These are phyloP conservation scores for Chamaetylas fuelleborni DNA, from an alignment of 2,113 vertebrate species.

Conservation along the genomic window DNA sequence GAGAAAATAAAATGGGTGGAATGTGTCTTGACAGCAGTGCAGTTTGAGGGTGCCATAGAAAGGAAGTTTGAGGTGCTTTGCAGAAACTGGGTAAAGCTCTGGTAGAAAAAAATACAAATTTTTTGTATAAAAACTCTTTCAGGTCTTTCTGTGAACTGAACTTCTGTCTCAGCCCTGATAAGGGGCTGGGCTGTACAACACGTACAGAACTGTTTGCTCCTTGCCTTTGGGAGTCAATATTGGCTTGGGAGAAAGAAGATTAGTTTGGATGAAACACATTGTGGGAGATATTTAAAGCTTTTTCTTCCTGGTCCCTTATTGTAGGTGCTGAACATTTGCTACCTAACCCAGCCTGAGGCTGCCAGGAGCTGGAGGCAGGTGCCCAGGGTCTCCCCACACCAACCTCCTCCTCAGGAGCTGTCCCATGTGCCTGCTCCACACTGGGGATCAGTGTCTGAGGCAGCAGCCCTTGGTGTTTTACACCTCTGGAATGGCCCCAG, in stretches of 20 bases:
- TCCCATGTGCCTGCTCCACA: fast-evolving
- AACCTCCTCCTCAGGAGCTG: background rate
- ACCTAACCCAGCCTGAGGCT: fast-evolving
- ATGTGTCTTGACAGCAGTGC: background rate
- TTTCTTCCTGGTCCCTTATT: background rate
- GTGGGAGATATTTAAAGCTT: background rate
- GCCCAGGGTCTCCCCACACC: fast-evolving
- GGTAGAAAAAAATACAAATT: background rate
- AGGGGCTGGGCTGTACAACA: background rate
- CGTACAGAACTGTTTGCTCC: fast-evolving
- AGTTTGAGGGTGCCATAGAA: background rate
- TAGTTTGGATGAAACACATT: background rate
- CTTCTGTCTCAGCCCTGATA: background rate
- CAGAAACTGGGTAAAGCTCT: background rate
- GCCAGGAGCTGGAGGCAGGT: background rate
- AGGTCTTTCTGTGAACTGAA: background rate
- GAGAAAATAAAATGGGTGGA: background rate
- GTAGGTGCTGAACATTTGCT: background rate
- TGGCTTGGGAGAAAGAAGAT: background rate
- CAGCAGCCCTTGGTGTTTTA: fast-evolving
- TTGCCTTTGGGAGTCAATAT: background rate
- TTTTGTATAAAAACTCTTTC: background rate
- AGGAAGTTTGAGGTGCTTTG: background rate
- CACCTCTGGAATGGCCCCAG: background rate
- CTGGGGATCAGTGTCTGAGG: background rate